A percentile compares a stretch with the other conserved stretches of the same genome.
phyloP scores from a whole-genome alignment of 2,113 vertebrate species.

The Macquaria ambigua region DNA sequence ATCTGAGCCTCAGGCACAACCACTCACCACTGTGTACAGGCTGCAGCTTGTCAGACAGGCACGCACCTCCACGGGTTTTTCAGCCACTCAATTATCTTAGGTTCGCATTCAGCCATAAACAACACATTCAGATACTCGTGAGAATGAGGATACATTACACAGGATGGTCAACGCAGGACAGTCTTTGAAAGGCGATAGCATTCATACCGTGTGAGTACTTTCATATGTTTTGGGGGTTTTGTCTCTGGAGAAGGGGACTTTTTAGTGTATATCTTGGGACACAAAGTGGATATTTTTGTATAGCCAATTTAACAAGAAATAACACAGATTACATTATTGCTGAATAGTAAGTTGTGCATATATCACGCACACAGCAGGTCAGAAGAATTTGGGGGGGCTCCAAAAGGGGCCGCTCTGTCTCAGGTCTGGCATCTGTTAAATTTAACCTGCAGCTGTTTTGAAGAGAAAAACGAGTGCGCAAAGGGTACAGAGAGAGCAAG shows the following conservation, averaged over 20 bases:
- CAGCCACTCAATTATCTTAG: not conserved
- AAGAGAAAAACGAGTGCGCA: not conserved
- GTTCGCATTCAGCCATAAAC: not conserved
- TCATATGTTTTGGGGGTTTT: not conserved
- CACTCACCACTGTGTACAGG: slow-evolving; percentile 24
- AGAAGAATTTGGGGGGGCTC: not conserved
- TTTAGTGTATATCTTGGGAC: not conserved
- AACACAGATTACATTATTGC: not conserved
- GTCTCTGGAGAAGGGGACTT: not conserved
- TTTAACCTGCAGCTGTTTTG: slow-evolving; percentile 38
- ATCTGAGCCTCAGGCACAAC: slow-evolving; percentile 18
- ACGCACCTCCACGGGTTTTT: slow-evolving; percentile 39
- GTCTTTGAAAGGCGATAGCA: not conserved
- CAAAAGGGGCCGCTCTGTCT: not conserved
- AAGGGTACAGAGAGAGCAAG: not conserved
- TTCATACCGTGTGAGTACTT: slow-evolving; percentile 28
- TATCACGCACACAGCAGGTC: not conserved
- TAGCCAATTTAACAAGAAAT: not conserved
- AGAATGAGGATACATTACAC: slow-evolving; percentile 25
- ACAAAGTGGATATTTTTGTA: not conserved
- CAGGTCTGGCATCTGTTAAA: slow-evolving; percentile 47
- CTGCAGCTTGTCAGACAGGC: slow-evolving; percentile 49
- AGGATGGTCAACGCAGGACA: not conserved
- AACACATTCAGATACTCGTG: not conserved
- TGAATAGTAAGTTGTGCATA: not conserved